Evolutionary conservation across 2,113 vertebrate species (phyloP).

Genomic region (Sapayoa aenigma): DNA sequence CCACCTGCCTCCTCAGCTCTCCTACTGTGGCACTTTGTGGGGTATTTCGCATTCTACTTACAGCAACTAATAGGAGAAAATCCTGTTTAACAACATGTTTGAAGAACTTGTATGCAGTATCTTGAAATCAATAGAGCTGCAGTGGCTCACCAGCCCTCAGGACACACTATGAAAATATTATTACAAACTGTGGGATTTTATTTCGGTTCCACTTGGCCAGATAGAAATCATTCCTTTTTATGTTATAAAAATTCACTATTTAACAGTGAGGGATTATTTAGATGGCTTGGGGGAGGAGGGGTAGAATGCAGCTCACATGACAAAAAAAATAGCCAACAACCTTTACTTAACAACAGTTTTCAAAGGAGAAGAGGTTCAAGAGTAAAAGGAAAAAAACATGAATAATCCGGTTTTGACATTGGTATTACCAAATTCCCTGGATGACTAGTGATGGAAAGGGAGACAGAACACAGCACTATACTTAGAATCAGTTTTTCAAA

Average conservation of each 20-base stretch:
- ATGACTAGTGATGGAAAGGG: not conserved
- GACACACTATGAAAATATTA: conserved; percentile 27
- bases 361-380: not conserved
- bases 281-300: not conserved
- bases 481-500: not conserved
- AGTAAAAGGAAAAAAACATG: not conserved
- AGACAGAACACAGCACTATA: not conserved
- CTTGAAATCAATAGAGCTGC: conserved; percentile 1
- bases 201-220: not conserved
- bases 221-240: not conserved
- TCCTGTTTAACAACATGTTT: not conserved
- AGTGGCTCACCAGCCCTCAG: not conserved
- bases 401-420: not conserved
- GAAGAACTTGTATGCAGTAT: not conserved
- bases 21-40: not conserved
- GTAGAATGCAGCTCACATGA: not conserved
- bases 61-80: not conserved
- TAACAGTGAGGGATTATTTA: not conserved
- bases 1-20: not conserved
- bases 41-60: not conserved
- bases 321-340: not conserved
- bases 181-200: conserved; percentile 4
- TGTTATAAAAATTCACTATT: not conserved
- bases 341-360: not conserved
- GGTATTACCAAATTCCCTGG: not conserved